Percentiles rank a stretch among this genome's conserved stretches.
Conservation (phyloP, 35 echinoderm and acorn worm species). For the Chiridota heheva region DNA sequence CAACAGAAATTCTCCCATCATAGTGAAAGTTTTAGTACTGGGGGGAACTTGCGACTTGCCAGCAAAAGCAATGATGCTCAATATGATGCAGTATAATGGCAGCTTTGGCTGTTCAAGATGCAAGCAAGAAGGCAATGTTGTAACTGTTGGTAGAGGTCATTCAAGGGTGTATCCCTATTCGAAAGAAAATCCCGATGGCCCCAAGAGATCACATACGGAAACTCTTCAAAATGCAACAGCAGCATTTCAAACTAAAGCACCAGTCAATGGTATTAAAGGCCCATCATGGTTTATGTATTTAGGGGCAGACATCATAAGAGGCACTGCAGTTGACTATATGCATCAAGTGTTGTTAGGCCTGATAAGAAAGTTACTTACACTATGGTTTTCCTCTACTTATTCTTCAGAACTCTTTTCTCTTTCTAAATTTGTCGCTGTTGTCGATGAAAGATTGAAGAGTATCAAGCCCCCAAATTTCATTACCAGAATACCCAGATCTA, state of each 20-base stretch:
- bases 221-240: neutral
- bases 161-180: slow-evolving; percentile 15
- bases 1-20: neutral
- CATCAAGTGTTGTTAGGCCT: slow-evolving; percentile 41
- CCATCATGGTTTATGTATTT: slow-evolving; percentile 38
- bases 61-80: slow-evolving; percentile 17
- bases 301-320: slow-evolving; percentile 35
- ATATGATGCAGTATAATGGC: slow-evolving; percentile 31
- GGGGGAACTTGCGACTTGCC: slow-evolving; percentile 26
- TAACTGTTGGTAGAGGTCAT: slow-evolving; percentile 20
- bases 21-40: neutral
- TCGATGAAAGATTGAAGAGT: slow-evolving; percentile 38
- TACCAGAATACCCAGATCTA: neutral
- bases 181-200: slow-evolving; percentile 32
- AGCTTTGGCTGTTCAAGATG: slow-evolving; percentile 6
- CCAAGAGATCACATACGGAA: slow-evolving; percentile 17
- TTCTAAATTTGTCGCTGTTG: neutral
- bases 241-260: slow-evolving; percentile 10
- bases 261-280: slow-evolving; percentile 20
- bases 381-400: slow-evolving; percentile 33
- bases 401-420: slow-evolving; percentile 16
- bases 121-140: slow-evolving; percentile 11
- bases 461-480: slow-evolving; percentile 28
- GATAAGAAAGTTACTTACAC: slow-evolving; percentile 18
- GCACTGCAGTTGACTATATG: slow-evolving; percentile 53